Evolutionary conservation across 2,888 invertebrate genomes (phyloP).

Genomic region (Pseudoips prasinana): DNA sequence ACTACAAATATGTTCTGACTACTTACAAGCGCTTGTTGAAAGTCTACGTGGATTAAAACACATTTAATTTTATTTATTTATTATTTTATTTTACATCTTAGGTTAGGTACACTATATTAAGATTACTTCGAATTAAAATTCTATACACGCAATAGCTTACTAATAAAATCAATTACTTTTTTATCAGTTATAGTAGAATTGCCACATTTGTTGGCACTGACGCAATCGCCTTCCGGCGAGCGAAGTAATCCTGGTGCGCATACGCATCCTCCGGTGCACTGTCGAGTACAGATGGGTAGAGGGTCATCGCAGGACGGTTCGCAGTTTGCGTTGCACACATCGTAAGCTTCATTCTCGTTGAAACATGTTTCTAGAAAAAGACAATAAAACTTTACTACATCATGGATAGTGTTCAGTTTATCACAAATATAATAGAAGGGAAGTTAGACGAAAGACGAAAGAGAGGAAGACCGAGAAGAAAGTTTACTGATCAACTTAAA

Average conservation of each 20-base stretch:
- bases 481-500: no score
- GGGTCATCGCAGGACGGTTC: slow-evolving; percentile 64
- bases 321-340: slow-evolving; percentile 59
- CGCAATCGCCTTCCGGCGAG: slow-evolving; percentile 51
- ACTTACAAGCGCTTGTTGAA: no score
- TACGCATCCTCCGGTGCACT: slow-evolving; percentile 63
- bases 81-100: no score
- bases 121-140: neutral
- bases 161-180: slow-evolving; percentile 48
- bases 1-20: no score
- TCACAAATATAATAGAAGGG: no score
- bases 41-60: no score
- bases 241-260: slow-evolving; percentile 61
- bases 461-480: no score
- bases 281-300: slow-evolving; percentile 60
- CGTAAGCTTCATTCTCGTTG: slow-evolving; percentile 62
- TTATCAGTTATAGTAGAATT: slow-evolving; percentile 39
- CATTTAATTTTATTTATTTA: no score
- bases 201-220: slow-evolving; percentile 58
- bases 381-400: slow-evolving; percentile 9
- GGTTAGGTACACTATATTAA: no score
- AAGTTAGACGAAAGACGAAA: no score
- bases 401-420: no score
- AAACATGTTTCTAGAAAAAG: slow-evolving; percentile 59
- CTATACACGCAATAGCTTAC: slow-evolving; percentile 52